Percentiles rank a stretch among this genome's conserved stretches.
Conservation (phyloP, 2,888 invertebrate genomes). For the Hyposoter dolosus region DNA sequence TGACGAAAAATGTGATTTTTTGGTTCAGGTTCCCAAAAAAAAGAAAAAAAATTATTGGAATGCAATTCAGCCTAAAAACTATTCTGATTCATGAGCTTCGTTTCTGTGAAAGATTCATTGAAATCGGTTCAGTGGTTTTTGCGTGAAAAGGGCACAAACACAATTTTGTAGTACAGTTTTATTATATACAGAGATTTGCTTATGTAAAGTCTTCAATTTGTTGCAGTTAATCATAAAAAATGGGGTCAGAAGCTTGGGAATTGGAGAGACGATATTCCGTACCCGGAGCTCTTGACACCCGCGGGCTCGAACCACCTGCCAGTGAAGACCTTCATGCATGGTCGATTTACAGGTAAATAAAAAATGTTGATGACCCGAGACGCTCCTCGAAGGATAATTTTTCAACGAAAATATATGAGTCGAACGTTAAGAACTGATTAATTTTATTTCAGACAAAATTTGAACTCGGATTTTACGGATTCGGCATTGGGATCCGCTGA, state of each 20-base stretch:
- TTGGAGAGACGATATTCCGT: slow-evolving; percentile 95
- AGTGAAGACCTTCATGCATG: slow-evolving; percentile 97
- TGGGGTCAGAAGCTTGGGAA: slow-evolving; percentile 87
- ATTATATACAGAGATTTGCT: not conserved
- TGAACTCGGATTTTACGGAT: slow-evolving; percentile 98
- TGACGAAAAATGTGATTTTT: no score
- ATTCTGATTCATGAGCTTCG: no score
- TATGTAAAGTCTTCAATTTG: not conserved
- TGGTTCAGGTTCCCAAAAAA: no score
- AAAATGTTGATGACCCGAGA: not conserved
- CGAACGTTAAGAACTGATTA: not conserved
- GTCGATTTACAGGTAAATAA: slow-evolving; percentile 94
- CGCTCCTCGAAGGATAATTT: not conserved
- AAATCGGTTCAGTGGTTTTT: no score
- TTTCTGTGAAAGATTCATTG: no score
- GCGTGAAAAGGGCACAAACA: no score
- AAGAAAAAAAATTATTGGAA: no score
- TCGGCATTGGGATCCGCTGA: slow-evolving; percentile 96
- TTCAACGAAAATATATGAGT: not conserved
- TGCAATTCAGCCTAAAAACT: no score
- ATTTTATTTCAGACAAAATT: slow-evolving; percentile 90
- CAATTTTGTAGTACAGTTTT: no score
- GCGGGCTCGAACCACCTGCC: slow-evolving; percentile 89
- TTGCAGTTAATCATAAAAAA: slow-evolving; percentile 61
- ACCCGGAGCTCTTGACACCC: slow-evolving; percentile 92